Conservation (phyloP, 37 sponge, comb jelly and placozoan genomes). For the Theonella swinhoei region DNA sequence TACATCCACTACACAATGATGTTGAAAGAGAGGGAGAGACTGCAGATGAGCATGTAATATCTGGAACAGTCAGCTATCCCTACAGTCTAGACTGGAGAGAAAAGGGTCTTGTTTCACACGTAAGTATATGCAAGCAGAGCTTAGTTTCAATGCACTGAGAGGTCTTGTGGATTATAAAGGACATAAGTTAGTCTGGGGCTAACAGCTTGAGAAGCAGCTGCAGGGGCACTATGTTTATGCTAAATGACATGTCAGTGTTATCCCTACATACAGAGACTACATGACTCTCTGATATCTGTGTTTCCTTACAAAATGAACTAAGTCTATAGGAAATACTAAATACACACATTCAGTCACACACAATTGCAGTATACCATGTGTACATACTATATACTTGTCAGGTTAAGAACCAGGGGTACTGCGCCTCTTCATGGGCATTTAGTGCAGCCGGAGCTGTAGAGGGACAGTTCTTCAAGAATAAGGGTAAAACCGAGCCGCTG, state of each 20-base stretch:
- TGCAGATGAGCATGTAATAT: not conserved
- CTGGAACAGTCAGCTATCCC: not conserved
- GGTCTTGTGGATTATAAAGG: no score
- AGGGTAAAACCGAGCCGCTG: not conserved
- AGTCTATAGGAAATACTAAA: not conserved
- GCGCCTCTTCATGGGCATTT: not conserved
- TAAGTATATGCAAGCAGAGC: not conserved
- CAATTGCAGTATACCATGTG: no score
- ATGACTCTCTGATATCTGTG: no score
- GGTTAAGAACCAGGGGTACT: not conserved
- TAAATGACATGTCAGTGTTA: no score
- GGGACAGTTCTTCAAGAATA: slow-evolving; percentile 18
- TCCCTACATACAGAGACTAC: no score
- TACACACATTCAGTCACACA: no score
- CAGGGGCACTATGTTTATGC: no score
- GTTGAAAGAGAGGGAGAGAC: not conserved
- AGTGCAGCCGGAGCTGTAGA: slow-evolving; percentile 10
- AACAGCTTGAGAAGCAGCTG: no score
- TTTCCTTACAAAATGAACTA: no score
- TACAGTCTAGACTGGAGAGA: slow-evolving; percentile 32
- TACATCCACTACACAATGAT: no score
- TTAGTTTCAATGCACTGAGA: not conserved
- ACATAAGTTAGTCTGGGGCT: no score
- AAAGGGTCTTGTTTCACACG: slow-evolving; percentile 20
- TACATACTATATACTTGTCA: not conserved